Conservation (phyloP, 2,888 invertebrate genomes). For the Plebejus anna region DNA sequence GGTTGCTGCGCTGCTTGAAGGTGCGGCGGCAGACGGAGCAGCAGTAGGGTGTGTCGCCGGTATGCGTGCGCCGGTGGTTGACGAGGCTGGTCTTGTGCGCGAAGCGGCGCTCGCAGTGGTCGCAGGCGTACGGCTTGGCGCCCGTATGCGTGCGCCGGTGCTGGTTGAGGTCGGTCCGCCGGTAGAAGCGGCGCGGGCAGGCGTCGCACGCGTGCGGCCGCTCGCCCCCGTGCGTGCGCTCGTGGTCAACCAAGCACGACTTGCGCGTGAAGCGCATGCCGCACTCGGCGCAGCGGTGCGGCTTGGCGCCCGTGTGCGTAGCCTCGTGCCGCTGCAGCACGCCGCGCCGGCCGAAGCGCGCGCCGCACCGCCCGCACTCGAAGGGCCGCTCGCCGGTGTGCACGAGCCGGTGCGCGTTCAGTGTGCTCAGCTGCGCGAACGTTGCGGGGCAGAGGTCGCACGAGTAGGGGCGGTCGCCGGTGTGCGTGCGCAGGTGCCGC, state of each 20-base stretch:
- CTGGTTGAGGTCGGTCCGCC: slow-evolving; percentile 6
- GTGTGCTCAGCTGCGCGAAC: slow-evolving; percentile 20
- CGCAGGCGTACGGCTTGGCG: slow-evolving; percentile 27
- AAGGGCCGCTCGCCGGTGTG: slow-evolving; percentile 16
- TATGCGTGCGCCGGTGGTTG: slow-evolving; percentile 27
- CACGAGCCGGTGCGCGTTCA: slow-evolving; percentile 14
- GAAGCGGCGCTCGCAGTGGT: slow-evolving; percentile 16
- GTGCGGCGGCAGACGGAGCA: slow-evolving; percentile 25
- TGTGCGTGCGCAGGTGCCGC: slow-evolving; percentile 29
- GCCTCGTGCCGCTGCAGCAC: slow-evolving; percentile 20
- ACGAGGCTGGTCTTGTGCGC: neutral
- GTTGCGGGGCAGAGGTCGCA: neutral
- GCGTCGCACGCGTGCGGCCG: slow-evolving; percentile 35
- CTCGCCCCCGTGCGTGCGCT: slow-evolving; percentile 35
- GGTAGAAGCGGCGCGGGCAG: slow-evolving; percentile 14
- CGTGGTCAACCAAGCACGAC: slow-evolving; percentile 12
- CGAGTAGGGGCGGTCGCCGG: slow-evolving; percentile 8
- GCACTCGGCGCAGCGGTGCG: slow-evolving; percentile 3
- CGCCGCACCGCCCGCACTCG: neutral
- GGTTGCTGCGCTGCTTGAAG: neutral
- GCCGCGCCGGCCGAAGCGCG: slow-evolving; percentile 1
- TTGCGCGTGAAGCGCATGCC: slow-evolving; percentile 11
- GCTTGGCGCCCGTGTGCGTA: slow-evolving; percentile 15
- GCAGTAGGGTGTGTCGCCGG: slow-evolving; percentile 21
- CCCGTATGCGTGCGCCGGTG: slow-evolving; percentile 28